Evolutionary conservation across 1,140 invertebrate genomes (phyloP).

Genomic region (Brachionus rotundiformis): DNA sequence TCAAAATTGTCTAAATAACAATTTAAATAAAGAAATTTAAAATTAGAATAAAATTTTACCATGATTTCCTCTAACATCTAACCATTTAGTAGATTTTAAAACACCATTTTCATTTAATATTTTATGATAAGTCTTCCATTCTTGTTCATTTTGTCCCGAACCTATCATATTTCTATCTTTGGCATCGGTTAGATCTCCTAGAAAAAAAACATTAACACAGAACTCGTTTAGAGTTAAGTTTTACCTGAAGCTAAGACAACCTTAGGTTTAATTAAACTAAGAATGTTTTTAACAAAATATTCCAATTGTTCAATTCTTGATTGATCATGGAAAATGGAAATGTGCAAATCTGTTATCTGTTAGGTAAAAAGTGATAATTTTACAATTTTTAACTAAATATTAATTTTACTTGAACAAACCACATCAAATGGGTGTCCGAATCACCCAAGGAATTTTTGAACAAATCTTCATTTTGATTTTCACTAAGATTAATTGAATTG

Average conservation of each 20-base stretch:
- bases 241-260: conserved; percentile 73
- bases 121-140: conserved; percentile 80
- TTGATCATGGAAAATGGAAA: conserved; percentile 79
- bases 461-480: neutral
- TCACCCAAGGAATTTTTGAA: conserved; percentile 55
- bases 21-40: neutral
- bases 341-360: conserved; percentile 84
- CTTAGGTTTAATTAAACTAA: conserved; percentile 75
- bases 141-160: conserved; percentile 77
- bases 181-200: conserved; percentile 82
- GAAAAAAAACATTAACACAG: neutral
- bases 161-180: conserved; percentile 77
- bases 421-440: conserved; percentile 69
- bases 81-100: conserved; percentile 73
- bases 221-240: too few relatives aligned
- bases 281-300: conserved; percentile 76
- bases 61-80: conserved; percentile 92
- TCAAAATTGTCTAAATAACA: conserved; percentile 79
- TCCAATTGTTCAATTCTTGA: conserved; percentile 75
- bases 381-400: too few relatives aligned
- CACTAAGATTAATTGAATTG: neutral
- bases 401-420: conserved; percentile 79
- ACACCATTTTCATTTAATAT: conserved; percentile 71
- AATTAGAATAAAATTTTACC: conserved; percentile 67
- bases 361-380: too few relatives aligned